Evolutionary conservation across 2,113 vertebrate species (phyloP), one percentile per base, ranked within the genome.

Genomic region (Sclerurus mexicanus): DNA sequence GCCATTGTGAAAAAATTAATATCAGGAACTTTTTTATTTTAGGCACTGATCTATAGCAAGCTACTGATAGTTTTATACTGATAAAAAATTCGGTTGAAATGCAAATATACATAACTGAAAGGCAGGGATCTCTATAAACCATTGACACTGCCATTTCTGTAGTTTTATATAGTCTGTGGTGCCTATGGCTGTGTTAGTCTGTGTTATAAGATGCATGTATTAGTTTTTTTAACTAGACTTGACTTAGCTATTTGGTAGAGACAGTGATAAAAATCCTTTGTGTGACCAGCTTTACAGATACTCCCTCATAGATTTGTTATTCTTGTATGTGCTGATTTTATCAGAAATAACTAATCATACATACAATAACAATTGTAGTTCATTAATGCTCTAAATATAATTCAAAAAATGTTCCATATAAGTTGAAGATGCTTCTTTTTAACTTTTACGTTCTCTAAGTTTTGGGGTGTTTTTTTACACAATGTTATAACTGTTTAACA

Each of bases 21-120:
- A 35, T 66, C 17, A 1, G 30, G 31, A 87, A 23, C 18, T 42
- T 67, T 86, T 79, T 89, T 84, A 40, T 83, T 90, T 66, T 46
- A 95, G 77, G 17, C 59, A 82, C 19, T 76, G 80, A 87, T 92
- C 64, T 88, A 63, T 25, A 90, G 44, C 55, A 91, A 85, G 75
- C 28, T 85, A 46, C 39, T 71, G 69, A 18, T 88, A 78, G 37
- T 84, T 95, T 71, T 89, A 44, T 89, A 95, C 91, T 92, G 39
- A 81, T 37, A 60, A 72, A 91, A 93, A 89, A 30, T n/a, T 87
- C 77, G 73, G 74, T 27, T 91, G 68, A 93, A 95, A 87, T 82
- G 67, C 25, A 93, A 63, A 92, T 64, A 76, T 37, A 81, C 14
- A 2, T 68, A 82, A 93, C 37, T 80, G 42, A 94, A 92, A 94